Evolutionary conservation across 2,797 vertebrate species (phyloP), one percentile per base, ranked within the genome.

Genomic region (Calcarius lapponicus): DNA sequence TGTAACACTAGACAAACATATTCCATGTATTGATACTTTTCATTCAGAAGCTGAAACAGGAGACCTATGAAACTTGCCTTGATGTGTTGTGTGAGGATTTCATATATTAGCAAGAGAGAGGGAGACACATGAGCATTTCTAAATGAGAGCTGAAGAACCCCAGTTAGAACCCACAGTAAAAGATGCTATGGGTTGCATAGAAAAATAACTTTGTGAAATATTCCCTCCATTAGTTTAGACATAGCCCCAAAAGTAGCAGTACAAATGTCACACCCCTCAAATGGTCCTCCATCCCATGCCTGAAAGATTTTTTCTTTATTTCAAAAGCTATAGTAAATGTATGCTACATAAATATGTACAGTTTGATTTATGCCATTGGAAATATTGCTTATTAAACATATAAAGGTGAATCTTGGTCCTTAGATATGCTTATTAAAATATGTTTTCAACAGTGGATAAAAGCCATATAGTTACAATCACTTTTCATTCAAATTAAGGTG

Each of bases 81-180:
- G 3, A 78, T 2, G 4, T 66, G 20, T 67, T 72, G 11, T 32
- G 17, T 48, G 34, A 80, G 28, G 17, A 53, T 91, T 96, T 83
- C 24, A 8, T 60, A 14, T 38, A 21, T 72, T 87, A 70, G n/a
- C 5, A 24, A 64, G 15, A 56, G 24, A 75, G n/a, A 83, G 9
- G 28, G 24, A 72, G 22, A 65, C 20, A 85, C 60, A 75, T 61
- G 18, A 64, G 20, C 74, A 45, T 75, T 94, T 96, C 56, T 79
- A 69, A 95, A 51, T 40, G 31, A 90, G 79, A 92, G 12, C n/a
- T 70, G 84, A 94, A 72, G 79, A 97, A 92, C 78, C 5, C 24
- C 65, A 71, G 45, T 65, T 78, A 93, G 54, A 32, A 92, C 58
- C 20, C 72, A 31, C 38, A 91, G 64, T 47, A 69, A 80, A 94